Conservation (phyloP, 2,113 vertebrate species). For the Pelodiscus sinensis region DNA sequence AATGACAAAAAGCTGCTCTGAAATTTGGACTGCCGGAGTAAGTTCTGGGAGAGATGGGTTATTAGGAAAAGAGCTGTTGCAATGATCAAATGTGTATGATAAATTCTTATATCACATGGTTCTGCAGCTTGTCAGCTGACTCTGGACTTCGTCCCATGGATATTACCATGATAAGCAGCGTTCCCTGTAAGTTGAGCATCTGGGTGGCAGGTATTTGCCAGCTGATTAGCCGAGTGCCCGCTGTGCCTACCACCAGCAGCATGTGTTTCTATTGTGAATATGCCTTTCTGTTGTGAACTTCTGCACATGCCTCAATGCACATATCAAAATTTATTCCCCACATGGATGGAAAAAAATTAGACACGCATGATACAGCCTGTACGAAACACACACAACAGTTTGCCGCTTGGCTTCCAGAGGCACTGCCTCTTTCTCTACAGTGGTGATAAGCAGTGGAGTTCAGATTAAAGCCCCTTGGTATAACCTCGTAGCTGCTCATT, state of each 20-base stretch:
- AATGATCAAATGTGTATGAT: neutral
- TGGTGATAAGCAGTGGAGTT: neutral
- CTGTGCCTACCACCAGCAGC: too few relatives aligned
- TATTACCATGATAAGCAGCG: neutral
- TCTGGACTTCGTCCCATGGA: neutral
- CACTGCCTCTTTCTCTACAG: neutral
- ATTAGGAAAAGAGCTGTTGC: fast-evolving
- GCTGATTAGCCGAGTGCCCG: too few relatives aligned
- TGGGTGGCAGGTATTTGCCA: too few relatives aligned
- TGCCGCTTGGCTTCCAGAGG: neutral
- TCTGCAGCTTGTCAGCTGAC: neutral
- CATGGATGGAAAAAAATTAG: too few relatives aligned
- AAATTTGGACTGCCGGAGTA: fast-evolving
- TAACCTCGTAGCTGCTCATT: neutral
- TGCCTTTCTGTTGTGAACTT: too few relatives aligned
- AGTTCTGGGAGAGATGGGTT: neutral
- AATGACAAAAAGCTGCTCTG: neutral
- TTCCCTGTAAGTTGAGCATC: too few relatives aligned
- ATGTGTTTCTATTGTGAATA: too few relatives aligned
- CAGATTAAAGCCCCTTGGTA: neutral
- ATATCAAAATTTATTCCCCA: too few relatives aligned
- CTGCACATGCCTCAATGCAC: too few relatives aligned
- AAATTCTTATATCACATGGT: fast-evolving
- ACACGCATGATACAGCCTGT: neutral
- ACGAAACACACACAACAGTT: neutral